A percentile compares a stretch with the other conserved stretches of the same genome.
Conservation (phyloP, 2,113 vertebrate species). For the Erythrocercus mccallii region DNA sequence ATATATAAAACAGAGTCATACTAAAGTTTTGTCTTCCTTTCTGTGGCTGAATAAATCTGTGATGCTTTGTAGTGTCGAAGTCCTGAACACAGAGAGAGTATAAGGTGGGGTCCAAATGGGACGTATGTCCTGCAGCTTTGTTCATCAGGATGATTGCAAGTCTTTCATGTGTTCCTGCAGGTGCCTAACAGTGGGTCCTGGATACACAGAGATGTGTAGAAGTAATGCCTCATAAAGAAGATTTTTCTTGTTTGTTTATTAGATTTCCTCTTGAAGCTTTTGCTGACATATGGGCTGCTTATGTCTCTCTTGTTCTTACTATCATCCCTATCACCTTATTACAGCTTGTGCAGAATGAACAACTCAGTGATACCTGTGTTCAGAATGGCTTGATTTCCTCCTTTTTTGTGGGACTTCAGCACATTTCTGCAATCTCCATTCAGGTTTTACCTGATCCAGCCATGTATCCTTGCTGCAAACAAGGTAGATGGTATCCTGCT, state of each 20-base stretch:
- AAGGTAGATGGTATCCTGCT: not conserved
- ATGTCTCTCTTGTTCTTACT: not conserved
- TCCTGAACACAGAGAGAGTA: not conserved
- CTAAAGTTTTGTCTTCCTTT: not conserved
- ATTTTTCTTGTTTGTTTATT: not conserved
- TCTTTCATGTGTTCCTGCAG: rapidly evolving
- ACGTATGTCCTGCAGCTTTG: not conserved
- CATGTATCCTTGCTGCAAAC: not conserved
- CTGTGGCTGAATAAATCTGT: not conserved
- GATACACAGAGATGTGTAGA: not conserved
- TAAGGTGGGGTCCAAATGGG: not conserved
- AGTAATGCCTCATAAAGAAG: not conserved
- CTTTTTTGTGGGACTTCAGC: not conserved
- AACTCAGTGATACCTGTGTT: not conserved
- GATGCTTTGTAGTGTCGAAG: not conserved
- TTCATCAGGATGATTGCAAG: not conserved
- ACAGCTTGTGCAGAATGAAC: not conserved
- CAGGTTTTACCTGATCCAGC: not conserved
- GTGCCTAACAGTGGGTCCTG: not conserved
- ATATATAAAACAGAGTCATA: not conserved
- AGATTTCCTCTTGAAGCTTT: not conserved
- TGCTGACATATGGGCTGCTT: not conserved
- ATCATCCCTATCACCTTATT: not conserved
- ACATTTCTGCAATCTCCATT: not conserved
- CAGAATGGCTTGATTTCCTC: not conserved